These are phyloP conservation scores for Apoderus coryli DNA, from an alignment of 2,888 invertebrate genomes.

Conservation along the genomic window DNA sequence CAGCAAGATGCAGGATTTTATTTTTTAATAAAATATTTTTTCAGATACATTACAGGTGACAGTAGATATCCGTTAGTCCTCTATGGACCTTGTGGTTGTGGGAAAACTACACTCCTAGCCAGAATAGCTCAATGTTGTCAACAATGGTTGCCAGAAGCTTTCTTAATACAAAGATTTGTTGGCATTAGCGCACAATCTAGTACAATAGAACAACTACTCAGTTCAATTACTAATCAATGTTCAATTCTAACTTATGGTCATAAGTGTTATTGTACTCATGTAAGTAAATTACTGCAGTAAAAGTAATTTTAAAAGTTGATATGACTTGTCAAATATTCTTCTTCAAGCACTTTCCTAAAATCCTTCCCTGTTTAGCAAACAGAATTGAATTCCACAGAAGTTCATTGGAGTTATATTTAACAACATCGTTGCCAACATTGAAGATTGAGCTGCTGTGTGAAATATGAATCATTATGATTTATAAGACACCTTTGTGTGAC, in stretches of 20 bases:
- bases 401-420: no score
- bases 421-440: no score
- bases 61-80: constrained; percentile 52
- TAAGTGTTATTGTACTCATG: constrained; percentile 46
- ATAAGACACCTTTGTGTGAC: no score
- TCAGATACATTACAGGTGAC: constrained; percentile 49
- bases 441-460: no score
- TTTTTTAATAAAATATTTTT: constrained; percentile 17
- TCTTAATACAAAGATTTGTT: constrained; percentile 41
- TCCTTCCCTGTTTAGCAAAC: no score
- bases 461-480: no score
- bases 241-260: constrained; percentile 54
- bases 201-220: constrained; percentile 54
- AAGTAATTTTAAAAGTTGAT: no score
- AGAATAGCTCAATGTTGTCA: constrained; percentile 52
- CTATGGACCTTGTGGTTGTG: constrained; percentile 67
- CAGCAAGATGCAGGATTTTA: neutral
- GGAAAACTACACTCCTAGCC: constrained; percentile 68
- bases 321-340: no score
- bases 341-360: no score
- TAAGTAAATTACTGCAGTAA: no score
- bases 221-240: constrained; percentile 62
- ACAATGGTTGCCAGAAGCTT: constrained; percentile 46
- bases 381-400: no score
- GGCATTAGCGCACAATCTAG: constrained; percentile 50